phyloP scores from a whole-genome alignment of 2,888 invertebrate species.

The Plebejus anna region DNA sequence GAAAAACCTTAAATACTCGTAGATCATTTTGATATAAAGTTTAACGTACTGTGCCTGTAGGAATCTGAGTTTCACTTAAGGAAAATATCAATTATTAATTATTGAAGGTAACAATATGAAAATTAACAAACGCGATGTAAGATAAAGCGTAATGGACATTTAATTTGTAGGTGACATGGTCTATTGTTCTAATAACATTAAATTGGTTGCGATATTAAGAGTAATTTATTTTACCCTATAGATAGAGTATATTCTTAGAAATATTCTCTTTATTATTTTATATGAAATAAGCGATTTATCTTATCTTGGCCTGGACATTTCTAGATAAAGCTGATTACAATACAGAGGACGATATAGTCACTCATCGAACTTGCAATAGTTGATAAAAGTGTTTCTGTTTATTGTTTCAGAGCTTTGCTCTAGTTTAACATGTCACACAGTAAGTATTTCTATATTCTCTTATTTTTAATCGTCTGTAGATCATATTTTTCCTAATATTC shows the following conservation, averaged over 20 bases:
- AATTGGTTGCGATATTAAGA: neutral
- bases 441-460: conserved; percentile 36
- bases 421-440: conserved; percentile 39
- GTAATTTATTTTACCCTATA: neutral
- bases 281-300: conserved; percentile 37
- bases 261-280: conserved; percentile 14
- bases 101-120: neutral
- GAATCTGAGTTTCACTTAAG: neutral
- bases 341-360: conserved; percentile 24
- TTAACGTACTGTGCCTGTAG: neutral
- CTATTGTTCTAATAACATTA: neutral
- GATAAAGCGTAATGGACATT: neutral
- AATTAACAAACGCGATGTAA: neutral
- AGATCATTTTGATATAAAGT: conserved; percentile 42
- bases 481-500: neutral
- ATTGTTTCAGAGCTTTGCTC: conserved; percentile 27
- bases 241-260: neutral
- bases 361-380: conserved; percentile 29
- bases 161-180: conserved; percentile 20
- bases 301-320: conserved; percentile 38
- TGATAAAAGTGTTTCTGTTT: conserved; percentile 23
- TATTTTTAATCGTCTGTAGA: neutral
- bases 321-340: conserved; percentile 21
- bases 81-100: neutral
- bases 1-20: conserved; percentile 44